A percentile compares a stretch with the other conserved stretches of the same genome.
Conservation (phyloP, 1,140 invertebrate species). For the Drosophila trapezifrons region DNA sequence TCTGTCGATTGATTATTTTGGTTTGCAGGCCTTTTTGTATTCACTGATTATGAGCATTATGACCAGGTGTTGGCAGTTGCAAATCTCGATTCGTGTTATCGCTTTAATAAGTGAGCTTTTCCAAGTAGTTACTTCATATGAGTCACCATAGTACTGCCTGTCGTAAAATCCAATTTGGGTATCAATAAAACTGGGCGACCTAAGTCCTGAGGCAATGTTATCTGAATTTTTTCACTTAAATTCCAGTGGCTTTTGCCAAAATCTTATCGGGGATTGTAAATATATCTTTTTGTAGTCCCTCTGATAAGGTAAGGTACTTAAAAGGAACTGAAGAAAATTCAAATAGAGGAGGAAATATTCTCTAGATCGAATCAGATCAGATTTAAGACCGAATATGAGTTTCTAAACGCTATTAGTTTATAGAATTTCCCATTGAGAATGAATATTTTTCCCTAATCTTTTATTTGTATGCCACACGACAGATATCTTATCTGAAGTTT, state of each 20-base stretch:
- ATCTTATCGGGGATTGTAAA: constrained; percentile 29
- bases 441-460: not conserved
- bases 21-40: too few relatives aligned
- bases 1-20: constrained; percentile 35
- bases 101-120: constrained; percentile 3
- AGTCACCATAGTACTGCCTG: constrained; percentile 4
- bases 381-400: not conserved
- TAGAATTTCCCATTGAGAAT: not conserved
- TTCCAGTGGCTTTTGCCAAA: not conserved
- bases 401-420: not conserved
- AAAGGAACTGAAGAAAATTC: too few relatives aligned
- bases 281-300: constrained; percentile 1
- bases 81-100: constrained; percentile 11
- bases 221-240: not conserved
- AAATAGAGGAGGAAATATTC: too few relatives aligned
- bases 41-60: constrained; percentile 5
- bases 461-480: constrained; percentile 1
- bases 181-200: constrained; percentile 18
- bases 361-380: not conserved
- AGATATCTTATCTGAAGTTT: not conserved
- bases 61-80: constrained; percentile 5
- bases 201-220: not conserved
- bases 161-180: constrained; percentile 12
- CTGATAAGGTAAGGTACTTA: constrained; percentile 5
- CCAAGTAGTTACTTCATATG: not conserved